These are phyloP conservation scores for Girardinus metallicus DNA, from an alignment of 2,797 vertebrate genomes.

Conservation along the genomic window DNA sequence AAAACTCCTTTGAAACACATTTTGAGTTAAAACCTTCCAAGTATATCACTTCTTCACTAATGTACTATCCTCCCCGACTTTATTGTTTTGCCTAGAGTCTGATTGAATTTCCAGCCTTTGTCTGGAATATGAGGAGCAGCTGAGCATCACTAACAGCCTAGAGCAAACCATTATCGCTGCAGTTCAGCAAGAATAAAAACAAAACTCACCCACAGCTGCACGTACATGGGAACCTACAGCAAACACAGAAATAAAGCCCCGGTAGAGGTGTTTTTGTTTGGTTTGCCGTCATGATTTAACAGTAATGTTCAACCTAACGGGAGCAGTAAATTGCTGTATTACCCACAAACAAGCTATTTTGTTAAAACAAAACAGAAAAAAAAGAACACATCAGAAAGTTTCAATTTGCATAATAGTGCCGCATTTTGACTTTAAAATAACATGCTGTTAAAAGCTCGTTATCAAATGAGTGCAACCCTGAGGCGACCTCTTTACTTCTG, in stretches of 20 bases:
- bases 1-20: constrained; percentile 21
- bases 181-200: constrained; percentile 22
- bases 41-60: constrained; percentile 41
- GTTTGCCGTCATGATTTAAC: background rate
- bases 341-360: background rate
- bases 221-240: background rate
- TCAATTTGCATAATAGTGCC: constrained; percentile 10
- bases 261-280: background rate
- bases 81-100: constrained; percentile 57
- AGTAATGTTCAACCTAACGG: background rate
- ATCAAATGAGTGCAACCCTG: constrained; percentile 5
- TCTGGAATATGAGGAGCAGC: constrained; percentile 50
- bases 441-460: constrained; percentile 3
- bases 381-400: background rate
- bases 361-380: background rate
- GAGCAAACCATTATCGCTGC: constrained; percentile 31
- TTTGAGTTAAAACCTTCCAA: constrained; percentile 15
- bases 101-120: constrained; percentile 56
- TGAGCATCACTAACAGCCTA: constrained; percentile 39
- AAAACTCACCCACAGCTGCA: constrained; percentile 10
- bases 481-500: background rate
- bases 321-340: background rate
- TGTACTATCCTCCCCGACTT: constrained; percentile 41
- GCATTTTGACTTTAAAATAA: constrained; percentile 8
- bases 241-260: constrained; percentile 1